Percentiles rank a stretch among this genome's conserved stretches.
Conservation (phyloP, 2,888 invertebrate species). For the Oeneis ivallda region DNA sequence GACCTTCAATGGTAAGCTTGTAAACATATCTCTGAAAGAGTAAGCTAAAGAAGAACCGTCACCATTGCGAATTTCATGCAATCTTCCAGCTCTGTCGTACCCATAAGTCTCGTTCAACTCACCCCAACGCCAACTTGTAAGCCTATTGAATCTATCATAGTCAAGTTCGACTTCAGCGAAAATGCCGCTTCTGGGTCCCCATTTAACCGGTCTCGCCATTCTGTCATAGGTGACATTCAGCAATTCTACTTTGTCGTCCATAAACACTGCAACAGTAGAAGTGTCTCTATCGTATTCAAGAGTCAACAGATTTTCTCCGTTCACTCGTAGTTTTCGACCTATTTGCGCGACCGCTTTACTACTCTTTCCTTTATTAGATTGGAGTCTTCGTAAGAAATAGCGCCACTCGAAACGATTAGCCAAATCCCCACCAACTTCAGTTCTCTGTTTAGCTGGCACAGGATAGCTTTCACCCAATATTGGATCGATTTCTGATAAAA, state of each 20-base stretch:
- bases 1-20: conserved; percentile 94
- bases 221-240: conserved; percentile 93
- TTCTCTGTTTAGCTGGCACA: conserved; percentile 94
- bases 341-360: conserved; percentile 90
- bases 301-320: conserved; percentile 94
- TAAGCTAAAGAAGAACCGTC: conserved; percentile 95
- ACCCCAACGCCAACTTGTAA: conserved; percentile 96
- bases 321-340: conserved; percentile 92
- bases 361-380: conserved; percentile 82
- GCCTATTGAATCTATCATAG: conserved; percentile 93
- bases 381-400: conserved; percentile 91
- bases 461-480: conserved; percentile 95
- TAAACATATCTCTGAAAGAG: conserved; percentile 95
- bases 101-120: conserved; percentile 94
- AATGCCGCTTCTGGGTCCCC: conserved; percentile 92
- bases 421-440: conserved; percentile 93
- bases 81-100: conserved; percentile 93
- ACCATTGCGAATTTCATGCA: conserved; percentile 94
- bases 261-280: conserved; percentile 92
- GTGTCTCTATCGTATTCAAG: conserved; percentile 95
- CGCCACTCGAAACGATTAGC: conserved; percentile 98
- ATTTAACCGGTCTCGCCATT: conserved; percentile 91
- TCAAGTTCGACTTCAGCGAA: conserved; percentile 95
- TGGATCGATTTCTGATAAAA: conserved; percentile 93
- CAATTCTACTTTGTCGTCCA: conserved; percentile 92